Percentiles rank a stretch among this genome's conserved stretches.
Evolutionary conservation across 2,797 vertebrate species (phyloP).

Genomic region (Sciaenops ocellatus): DNA sequence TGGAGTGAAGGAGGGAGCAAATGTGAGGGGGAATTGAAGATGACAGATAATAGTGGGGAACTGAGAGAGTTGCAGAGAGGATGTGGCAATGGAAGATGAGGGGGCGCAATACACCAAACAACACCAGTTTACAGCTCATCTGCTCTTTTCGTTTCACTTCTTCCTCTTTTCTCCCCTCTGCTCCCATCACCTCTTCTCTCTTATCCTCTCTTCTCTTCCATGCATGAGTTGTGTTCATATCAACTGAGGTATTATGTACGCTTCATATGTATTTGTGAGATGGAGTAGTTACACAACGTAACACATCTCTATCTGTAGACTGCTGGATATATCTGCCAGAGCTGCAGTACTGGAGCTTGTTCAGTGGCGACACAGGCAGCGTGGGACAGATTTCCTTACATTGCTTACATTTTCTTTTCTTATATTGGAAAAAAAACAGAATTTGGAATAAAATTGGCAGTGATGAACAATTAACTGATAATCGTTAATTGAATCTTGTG

Average conservation of each 20-base stretch:
- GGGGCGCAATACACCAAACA: conserved; percentile 22
- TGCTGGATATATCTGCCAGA: background rate
- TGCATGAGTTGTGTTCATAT: conserved; percentile 1
- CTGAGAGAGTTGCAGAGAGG: conserved; percentile 38
- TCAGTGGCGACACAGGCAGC: background rate
- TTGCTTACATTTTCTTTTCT: background rate
- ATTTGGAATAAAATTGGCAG: background rate
- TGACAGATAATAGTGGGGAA: conserved; percentile 48
- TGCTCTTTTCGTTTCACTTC: background rate
- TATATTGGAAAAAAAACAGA: background rate
- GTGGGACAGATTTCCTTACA: background rate
- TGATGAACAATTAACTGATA: background rate
- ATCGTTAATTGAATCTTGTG: background rate
- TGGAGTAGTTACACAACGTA: background rate
- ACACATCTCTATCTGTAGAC: background rate
- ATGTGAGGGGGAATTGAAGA: conserved; percentile 44
- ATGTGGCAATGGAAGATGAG: conserved; percentile 39
- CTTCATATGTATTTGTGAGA: background rate
- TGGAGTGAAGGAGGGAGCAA: conserved; percentile 24
- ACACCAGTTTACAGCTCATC: conserved; percentile 32
- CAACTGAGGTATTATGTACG: background rate
- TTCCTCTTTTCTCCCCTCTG: background rate
- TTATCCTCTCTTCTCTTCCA: background rate
- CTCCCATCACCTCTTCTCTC: background rate
- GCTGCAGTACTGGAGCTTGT: background rate